Conservation (phyloP, 1,140 invertebrate genomes). For the Notospermus geniculatus region DNA sequence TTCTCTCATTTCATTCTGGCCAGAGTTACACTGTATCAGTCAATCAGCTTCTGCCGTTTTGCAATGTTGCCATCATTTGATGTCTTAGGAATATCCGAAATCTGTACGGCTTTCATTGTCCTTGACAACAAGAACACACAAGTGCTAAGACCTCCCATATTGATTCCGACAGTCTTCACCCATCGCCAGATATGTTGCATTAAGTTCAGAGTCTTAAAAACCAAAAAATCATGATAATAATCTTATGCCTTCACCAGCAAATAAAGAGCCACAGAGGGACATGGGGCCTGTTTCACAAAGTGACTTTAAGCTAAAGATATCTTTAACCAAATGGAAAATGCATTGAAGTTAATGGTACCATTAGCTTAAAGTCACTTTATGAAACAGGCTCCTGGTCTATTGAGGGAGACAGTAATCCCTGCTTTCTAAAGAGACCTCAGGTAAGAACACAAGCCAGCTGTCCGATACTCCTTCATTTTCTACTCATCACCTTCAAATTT, state of each 20-base stretch:
- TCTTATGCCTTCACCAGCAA: background rate
- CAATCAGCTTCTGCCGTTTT: no score
- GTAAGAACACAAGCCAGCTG: no score
- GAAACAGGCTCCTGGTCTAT: background rate
- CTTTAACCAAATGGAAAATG: no score
- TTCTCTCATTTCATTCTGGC: no score
- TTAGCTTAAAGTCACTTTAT: no score
- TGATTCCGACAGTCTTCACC: conserved; percentile 35
- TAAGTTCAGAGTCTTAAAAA: conserved; percentile 34
- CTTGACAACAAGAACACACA: conserved; percentile 40
- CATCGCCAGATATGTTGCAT: conserved; percentile 38
- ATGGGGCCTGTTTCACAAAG: background rate
- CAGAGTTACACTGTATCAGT: no score
- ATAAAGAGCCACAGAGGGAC: background rate
- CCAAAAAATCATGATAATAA: conserved; percentile 14
- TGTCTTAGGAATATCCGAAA: background rate
- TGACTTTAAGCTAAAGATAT: no score
- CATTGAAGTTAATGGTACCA: no score
- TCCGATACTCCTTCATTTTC: no score
- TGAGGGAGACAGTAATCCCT: background rate
- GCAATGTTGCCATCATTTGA: background rate
- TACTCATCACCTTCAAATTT: no score
- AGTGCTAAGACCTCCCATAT: conserved; percentile 46
- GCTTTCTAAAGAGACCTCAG: background rate
- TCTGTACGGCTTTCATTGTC: conserved; percentile 29